Evolutionary conservation across 2,797 vertebrate species (phyloP).

Genomic region (Picus viridis): DNA sequence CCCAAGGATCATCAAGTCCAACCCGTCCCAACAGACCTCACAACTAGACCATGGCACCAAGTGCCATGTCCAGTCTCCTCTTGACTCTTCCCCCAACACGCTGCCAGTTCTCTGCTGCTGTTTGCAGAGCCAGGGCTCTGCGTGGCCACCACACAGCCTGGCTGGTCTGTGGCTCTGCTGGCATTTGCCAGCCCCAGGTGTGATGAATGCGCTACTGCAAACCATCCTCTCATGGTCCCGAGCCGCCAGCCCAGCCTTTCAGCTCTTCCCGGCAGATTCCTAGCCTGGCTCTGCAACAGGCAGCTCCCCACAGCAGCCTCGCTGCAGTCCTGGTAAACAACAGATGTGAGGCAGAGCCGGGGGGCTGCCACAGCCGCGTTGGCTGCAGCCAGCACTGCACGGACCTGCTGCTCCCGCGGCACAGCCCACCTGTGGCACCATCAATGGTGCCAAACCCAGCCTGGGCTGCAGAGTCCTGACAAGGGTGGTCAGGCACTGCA

Average conservation of each 20-base stretch:
- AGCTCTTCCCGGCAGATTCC: background rate
- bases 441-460: accelerated
- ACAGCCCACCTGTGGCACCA: background rate
- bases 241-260: background rate
- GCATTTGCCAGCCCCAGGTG: background rate
- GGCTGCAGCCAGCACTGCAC: accelerated
- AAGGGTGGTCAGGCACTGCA: background rate
- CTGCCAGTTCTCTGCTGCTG: accelerated
- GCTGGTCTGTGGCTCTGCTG: background rate
- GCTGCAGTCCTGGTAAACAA: background rate
- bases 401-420: background rate
- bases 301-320: background rate
- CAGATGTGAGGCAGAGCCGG: background rate
- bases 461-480: accelerated
- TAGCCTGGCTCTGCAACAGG: background rate
- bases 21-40: too few relatives aligned
- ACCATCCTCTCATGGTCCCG: background rate
- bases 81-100: accelerated
- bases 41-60: too few relatives aligned
- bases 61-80: too few relatives aligned
- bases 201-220: background rate
- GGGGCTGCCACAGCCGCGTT: background rate
- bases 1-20: too few relatives aligned
- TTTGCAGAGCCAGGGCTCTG: background rate
- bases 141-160: accelerated